Base-by-base conservation (phyloP, 1,140 invertebrate genomes). In the Drosophila murphyi region DNA sequence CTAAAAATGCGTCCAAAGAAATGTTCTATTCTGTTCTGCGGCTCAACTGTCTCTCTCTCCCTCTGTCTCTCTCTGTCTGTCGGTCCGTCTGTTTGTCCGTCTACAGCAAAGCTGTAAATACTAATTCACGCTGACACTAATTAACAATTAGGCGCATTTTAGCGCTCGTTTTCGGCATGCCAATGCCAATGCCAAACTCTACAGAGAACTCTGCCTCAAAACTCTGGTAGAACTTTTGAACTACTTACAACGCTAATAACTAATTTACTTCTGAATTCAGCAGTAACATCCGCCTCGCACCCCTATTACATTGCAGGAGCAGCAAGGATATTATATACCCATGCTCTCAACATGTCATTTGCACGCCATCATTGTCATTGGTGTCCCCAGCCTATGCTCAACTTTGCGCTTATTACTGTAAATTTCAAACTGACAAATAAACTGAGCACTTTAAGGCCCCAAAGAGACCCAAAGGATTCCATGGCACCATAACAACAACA, bases 91-190 rank as follows among this genome's bases (percentile, higher is more conserved):
- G 43, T 56, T 39, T 34, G 48, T 31, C 47, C 52, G 50, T 5
- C 3, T 37, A 29, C n/a, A 59, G 61, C 52, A 34, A 74, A 31
- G 60, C 68, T 83, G 75, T 72, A 85, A 77, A 85, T 75, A 78
- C 82, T 82, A 82, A 80, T 90, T 87, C 61, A 78, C 78, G 69
- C 87, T 80, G 87, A 90, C 87, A 82, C 87, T 90, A 90, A 90
- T 90, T 90, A 90, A 90, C 87, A 90, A 90, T 90, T 90, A 90
- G 87, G 85, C 85, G 85, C 85, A 89, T 81, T 85, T 88, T 88
- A 80, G 80, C 81, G 77, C 63, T 60, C 81, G 65, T 68, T 72
- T 67, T 63, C 48, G 73, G 60, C 61, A 76, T 76, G 69, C 77
- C 55, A 43, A 39, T 59, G 35, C 52, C 71, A 63, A 55, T 57